phyloP scores from a whole-genome alignment of 2,797 vertebrate genomes.

The Rhinichthys osculus region DNA sequence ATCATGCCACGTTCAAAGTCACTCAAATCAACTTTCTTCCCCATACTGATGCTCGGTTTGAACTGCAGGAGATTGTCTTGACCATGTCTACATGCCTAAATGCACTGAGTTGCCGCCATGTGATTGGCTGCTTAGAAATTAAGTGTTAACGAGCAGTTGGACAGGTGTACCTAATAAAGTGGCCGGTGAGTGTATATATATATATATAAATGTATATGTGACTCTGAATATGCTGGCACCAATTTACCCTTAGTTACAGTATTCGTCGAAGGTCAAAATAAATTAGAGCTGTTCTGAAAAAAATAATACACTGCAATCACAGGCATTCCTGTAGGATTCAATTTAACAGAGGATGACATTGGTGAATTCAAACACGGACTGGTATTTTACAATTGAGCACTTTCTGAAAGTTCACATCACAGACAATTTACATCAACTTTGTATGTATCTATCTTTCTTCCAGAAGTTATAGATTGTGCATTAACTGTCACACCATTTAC shows the following conservation, averaged over 20 bases:
- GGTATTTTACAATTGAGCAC: not conserved
- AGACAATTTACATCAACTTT: not conserved
- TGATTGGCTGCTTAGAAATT: no score
- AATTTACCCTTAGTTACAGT: not conserved
- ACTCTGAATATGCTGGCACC: no score
- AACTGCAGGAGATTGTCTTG: no score
- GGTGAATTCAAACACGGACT: not conserved
- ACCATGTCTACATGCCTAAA: no score
- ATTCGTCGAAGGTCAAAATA: constrained; percentile 11
- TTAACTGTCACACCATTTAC: not conserved
- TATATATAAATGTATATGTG: no score
- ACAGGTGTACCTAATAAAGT: no score
- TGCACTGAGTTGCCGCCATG: no score
- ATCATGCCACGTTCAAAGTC: no score
- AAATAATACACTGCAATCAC: not conserved
- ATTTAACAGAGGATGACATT: constrained; percentile 4
- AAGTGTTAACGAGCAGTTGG: no score
- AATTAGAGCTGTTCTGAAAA: not conserved
- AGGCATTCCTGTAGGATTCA: constrained; percentile 1
- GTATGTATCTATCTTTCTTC: not conserved
- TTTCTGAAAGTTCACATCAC: not conserved
- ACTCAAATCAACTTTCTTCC: no score
- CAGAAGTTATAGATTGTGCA: not conserved
- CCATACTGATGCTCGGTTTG: no score
- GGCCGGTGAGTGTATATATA: not conserved